Conservation (phyloP, 2,888 invertebrate species). For the Thumatha senex region DNA sequence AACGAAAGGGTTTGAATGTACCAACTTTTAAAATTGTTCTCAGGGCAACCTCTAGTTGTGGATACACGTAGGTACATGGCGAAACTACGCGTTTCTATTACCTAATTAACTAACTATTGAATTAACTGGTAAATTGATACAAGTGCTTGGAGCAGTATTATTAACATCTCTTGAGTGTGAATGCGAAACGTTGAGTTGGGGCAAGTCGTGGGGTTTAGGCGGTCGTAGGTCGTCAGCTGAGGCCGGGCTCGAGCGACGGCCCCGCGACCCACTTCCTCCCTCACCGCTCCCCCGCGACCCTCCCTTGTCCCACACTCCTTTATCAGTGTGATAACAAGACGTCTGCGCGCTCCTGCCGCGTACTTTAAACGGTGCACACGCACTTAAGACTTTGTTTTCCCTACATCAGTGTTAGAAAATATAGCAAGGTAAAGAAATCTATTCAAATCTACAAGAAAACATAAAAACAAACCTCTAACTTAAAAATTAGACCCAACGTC, state of each 20-base stretch:
- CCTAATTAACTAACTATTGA: constrained; percentile 2
- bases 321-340: constrained; percentile 68
- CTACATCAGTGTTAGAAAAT: neutral
- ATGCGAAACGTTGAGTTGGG: constrained; percentile 48
- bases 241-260: constrained; percentile 74
- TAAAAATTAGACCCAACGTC: neutral
- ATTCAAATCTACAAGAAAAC: neutral
- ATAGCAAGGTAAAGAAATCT: constrained; percentile 1
- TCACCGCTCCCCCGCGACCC: constrained; percentile 43
- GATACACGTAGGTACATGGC: too few species aligned
- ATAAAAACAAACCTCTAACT: constrained; percentile 9
- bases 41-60: too few species aligned
- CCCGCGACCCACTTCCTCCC: constrained; percentile 74
- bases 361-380: constrained; percentile 16
- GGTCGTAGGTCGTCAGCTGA: constrained; percentile 59
- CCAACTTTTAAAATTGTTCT: too few species aligned
- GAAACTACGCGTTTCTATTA: too few species aligned
- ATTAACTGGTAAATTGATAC: constrained; percentile 8
- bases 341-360: constrained; percentile 42
- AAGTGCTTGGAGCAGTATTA: constrained; percentile 14
- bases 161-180: constrained; percentile 36
- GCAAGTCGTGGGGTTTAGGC: constrained; percentile 40
- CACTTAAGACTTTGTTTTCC: constrained; percentile 19
- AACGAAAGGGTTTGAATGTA: too few species aligned
- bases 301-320: constrained; percentile 53